These are phyloP conservation scores for Drosophila tropicalis DNA, from an alignment of 1,140 invertebrate species.

Conservation along the genomic window DNA sequence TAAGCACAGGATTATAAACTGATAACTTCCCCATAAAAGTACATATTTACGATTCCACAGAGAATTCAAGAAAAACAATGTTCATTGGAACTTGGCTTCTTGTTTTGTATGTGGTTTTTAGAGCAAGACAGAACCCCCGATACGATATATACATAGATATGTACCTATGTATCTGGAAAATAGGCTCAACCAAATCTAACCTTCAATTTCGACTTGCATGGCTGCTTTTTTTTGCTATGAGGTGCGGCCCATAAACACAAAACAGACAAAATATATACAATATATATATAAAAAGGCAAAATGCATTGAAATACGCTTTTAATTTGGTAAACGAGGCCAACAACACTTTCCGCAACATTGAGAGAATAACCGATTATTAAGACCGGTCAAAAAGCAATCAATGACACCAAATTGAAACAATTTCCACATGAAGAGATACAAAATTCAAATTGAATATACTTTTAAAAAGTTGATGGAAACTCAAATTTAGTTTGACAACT, in stretches of 20 bases:
- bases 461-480: too few species aligned
- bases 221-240: slow-evolving; percentile 34
- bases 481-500: too few species aligned
- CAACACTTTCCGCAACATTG: slow-evolving; percentile 10
- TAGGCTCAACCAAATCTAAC: slow-evolving; percentile 30
- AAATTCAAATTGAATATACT: too few species aligned
- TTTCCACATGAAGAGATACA: too few species aligned
- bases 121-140: neutral
- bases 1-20: slow-evolving; percentile 39
- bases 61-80: slow-evolving; percentile 8
- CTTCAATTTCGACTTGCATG: slow-evolving; percentile 58
- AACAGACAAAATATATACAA: slow-evolving; percentile 35
- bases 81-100: neutral
- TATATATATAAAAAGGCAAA: slow-evolving; percentile 31
- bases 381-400: neutral
- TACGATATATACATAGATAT: neutral
- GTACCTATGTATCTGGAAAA: neutral
- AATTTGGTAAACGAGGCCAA: slow-evolving; percentile 24
- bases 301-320: slow-evolving; percentile 45
- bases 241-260: slow-evolving; percentile 44
- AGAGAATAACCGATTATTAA: slow-evolving; percentile 6
- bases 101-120: slow-evolving; percentile 3
- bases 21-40: slow-evolving; percentile 10
- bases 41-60: slow-evolving; percentile 14
- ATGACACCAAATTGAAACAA: too few species aligned